Percentiles rank a stretch among this genome's conserved stretches.
These are phyloP conservation scores for Notarius lentiginosus DNA, from an alignment of 2,113 vertebrate species.

Conservation along the genomic window DNA sequence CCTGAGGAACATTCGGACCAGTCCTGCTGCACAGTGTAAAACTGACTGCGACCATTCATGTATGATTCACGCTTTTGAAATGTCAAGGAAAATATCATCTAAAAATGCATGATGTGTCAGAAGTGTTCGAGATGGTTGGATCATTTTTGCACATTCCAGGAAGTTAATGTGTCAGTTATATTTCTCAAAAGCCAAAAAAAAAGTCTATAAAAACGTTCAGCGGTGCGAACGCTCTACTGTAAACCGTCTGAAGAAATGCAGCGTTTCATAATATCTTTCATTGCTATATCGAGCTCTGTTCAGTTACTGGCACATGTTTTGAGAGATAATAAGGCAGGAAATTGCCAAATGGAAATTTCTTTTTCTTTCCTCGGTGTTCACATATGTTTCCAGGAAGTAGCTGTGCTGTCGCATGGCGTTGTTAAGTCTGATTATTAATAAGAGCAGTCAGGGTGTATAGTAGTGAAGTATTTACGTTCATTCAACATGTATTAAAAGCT, in stretches of 20 bases:
- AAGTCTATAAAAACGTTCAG: background rate
- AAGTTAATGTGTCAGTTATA: constrained; percentile 8
- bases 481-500: background rate
- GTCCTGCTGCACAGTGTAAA: background rate
- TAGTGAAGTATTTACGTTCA: constrained; percentile 18
- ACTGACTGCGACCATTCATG: background rate
- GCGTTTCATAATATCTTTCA: background rate
- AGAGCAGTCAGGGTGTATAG: background rate
- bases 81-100: background rate
- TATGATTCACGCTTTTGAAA: background rate
- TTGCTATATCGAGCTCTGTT: background rate
- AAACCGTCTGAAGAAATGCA: background rate
- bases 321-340: constrained; percentile 31
- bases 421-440: background rate
- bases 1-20: background rate
- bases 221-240: background rate
- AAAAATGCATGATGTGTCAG: background rate
- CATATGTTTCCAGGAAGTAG: constrained; percentile 33
- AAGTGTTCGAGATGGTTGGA: constrained; percentile 2
- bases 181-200: background rate
- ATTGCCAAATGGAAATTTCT: constrained; percentile 34
- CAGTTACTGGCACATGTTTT: constrained; percentile 2
- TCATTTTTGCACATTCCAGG: background rate
- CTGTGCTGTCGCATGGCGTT: background rate
- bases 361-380: background rate